Base-by-base conservation (phyloP, 2,888 invertebrate genomes). In the Congeria kusceri region DNA sequence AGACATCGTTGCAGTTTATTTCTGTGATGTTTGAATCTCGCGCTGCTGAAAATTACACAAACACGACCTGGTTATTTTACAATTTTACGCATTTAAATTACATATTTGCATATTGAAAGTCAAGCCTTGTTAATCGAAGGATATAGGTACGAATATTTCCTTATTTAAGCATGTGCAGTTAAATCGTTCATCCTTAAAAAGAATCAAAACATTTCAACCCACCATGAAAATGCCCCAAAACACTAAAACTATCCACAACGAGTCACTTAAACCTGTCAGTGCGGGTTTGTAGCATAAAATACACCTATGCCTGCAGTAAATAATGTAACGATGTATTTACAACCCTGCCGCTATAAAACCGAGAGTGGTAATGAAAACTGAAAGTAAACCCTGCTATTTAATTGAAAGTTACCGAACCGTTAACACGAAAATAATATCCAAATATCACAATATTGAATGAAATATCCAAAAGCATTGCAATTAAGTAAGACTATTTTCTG, bases 1-100 rank as follows among this genome's bases (percentile, higher is more conserved):
- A 49, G 87, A 86, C 86, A 87, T 88, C 23, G 63, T n/a, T 23
- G 20, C n/a, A 11, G 53, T 53, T 20, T 5, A 23, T 15, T 53
- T 53, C 23, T 23, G 11, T 49, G 20, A 49, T 49, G 20, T 20
- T 23, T 53, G 11, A 53, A 53, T 53, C 20, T 25, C 4, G 23
- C 25, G 53, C 53, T 23, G 25, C 23, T 53, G 20, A 53, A 53
- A 53, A 53, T 20, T 53, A 53, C 53, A 53, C 53, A 53, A 23
- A 53, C 53, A 2, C 25, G n/a, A 20, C 5, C 53, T 4, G 25
- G 18, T 53, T 53, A 53, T 9, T 20, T 25, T 23, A 23, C 25
- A 20, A 53, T 15, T 53, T 53, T 23, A 53, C 20, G 25, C 53
- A 53, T 53, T 15, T 53, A 15, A 53, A 53, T 53, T 53, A 53